Evolutionary conservation across 2,888 invertebrate genomes (phyloP).

Genomic region (Zygothrica quintamaculata): DNA sequence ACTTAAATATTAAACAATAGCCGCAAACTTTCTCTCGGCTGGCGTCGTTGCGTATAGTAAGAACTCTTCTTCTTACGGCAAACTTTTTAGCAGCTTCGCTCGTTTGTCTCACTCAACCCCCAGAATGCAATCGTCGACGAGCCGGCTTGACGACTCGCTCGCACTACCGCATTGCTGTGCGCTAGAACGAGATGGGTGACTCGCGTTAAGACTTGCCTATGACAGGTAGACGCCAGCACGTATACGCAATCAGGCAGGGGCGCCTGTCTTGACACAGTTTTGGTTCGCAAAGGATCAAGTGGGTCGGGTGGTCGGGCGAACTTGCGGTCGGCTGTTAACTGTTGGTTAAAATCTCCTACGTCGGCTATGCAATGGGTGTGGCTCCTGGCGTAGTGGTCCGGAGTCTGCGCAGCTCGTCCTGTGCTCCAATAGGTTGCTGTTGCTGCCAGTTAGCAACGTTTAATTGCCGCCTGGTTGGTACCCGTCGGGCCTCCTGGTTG

Average conservation of each 20-base stretch:
- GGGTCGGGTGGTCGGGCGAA: slow-evolving; percentile 3
- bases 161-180: slow-evolving; percentile 19
- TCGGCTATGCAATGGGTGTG: slow-evolving; percentile 74
- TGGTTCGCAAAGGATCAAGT: slow-evolving; percentile 2
- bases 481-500: slow-evolving; percentile 69
- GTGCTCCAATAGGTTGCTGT: slow-evolving; percentile 70
- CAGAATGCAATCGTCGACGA: slow-evolving; percentile 37
- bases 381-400: slow-evolving; percentile 55
- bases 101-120: slow-evolving; percentile 60
- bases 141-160: slow-evolving; percentile 31
- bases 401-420: slow-evolving; percentile 81
- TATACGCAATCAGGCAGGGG: slow-evolving; percentile 25
- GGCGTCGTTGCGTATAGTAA: slow-evolving; percentile 10
- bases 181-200: slow-evolving; percentile 39
- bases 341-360: slow-evolving; percentile 58
- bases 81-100: slow-evolving; percentile 51
- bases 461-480: slow-evolving; percentile 66
- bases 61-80: slow-evolving; percentile 48
- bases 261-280: slow-evolving; percentile 68
- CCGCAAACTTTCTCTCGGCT: slow-evolving; percentile 42
- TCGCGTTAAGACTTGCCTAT: slow-evolving; percentile 35
- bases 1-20: slow-evolving; percentile 6
- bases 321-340: slow-evolving; percentile 55
- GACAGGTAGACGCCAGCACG: slow-evolving; percentile 62
- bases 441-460: slow-evolving; percentile 49